These are phyloP conservation scores for Hydrocynus forskahlii DNA, from an alignment of 2,797 vertebrate species.

Conservation along the genomic window DNA sequence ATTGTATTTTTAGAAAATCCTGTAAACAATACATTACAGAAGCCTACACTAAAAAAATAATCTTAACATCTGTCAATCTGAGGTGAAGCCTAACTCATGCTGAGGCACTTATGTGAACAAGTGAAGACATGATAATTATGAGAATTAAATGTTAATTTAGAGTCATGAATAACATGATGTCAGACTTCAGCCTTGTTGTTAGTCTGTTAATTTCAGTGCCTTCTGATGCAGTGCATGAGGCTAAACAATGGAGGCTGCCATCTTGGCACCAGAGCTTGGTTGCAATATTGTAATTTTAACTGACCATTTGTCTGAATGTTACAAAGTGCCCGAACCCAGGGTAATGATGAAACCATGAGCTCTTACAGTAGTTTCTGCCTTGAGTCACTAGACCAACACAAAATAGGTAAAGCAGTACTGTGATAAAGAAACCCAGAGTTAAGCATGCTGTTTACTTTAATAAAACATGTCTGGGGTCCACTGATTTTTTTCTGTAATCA, in stretches of 20 bases:
- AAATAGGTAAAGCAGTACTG: too few species aligned
- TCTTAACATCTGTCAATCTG: not conserved
- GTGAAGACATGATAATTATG: not conserved
- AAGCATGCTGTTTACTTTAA: too few species aligned
- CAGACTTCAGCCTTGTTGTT: not conserved
- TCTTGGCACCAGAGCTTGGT: constrained; percentile 11
- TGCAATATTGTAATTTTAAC: constrained; percentile 15
- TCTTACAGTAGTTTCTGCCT: not conserved
- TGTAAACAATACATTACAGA: not conserved
- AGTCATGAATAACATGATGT: not conserved
- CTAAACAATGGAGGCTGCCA: not conserved
- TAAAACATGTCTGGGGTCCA: too few species aligned
- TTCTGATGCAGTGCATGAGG: not conserved
- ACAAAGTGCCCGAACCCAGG: not conserved
- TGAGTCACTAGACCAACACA: not conserved
- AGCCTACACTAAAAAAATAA: not conserved
- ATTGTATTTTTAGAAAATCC: too few species aligned
- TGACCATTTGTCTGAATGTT: not conserved
- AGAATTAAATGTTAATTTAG: not conserved
- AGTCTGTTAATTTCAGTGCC: not conserved
- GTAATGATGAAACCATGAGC: not conserved
- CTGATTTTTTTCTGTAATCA: too few species aligned
- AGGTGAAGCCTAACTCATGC: not conserved
- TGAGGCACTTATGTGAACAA: not conserved
- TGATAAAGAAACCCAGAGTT: too few species aligned